phyloP scores from a whole-genome alignment of 2,113 vertebrate species.

The Lagopus muta region DNA sequence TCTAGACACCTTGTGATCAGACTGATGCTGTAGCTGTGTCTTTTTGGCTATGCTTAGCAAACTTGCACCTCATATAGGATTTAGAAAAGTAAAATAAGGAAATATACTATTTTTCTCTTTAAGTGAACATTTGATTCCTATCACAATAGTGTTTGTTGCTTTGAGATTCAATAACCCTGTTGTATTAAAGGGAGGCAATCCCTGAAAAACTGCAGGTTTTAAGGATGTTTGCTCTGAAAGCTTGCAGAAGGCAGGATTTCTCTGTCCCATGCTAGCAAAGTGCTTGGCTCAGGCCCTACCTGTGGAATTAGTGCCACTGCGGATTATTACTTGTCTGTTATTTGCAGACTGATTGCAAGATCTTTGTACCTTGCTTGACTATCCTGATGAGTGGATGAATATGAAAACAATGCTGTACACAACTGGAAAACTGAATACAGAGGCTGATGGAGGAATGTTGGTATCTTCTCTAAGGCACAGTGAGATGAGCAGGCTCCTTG shows the following conservation, averaged over 20 bases:
- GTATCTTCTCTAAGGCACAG: not conserved
- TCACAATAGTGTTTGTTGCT: constrained; percentile 20
- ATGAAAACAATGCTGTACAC: not conserved
- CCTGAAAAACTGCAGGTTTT: not conserved
- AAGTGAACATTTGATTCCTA: constrained; percentile 25
- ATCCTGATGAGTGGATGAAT: not conserved
- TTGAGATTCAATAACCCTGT: not conserved
- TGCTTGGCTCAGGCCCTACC: not conserved
- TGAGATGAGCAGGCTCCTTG: not conserved
- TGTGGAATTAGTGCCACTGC: not conserved
- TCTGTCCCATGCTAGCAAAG: not conserved
- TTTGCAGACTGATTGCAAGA: not conserved
- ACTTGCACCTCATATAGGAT: not conserved
- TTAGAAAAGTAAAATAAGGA: constrained; percentile 11
- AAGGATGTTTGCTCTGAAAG: not conserved
- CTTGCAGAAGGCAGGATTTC: not conserved
- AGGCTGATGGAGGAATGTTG: not conserved
- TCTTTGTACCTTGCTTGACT: not conserved
- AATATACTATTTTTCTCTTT: fast-evolving
- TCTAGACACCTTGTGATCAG: not conserved
- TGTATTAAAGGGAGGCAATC: not conserved
- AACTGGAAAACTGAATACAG: not conserved
- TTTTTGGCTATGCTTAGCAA: constrained; percentile 17
- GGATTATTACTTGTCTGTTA: not conserved
- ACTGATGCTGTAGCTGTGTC: not conserved